phyloP scores from a whole-genome alignment of 2,888 invertebrate species.

The Eurytoma adleriae region DNA sequence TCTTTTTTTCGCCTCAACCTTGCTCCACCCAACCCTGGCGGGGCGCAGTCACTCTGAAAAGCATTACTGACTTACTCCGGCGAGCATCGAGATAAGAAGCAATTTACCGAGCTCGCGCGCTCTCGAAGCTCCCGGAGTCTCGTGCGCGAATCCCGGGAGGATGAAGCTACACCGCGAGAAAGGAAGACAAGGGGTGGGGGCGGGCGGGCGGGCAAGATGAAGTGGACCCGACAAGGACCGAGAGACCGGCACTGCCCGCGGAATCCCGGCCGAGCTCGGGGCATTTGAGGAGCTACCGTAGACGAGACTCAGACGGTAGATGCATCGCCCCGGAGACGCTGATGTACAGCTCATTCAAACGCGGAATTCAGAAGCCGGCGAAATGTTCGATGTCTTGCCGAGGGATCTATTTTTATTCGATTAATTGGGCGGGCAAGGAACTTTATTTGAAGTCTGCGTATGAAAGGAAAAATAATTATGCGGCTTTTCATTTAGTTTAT shows the following conservation, averaged over 20 bases:
- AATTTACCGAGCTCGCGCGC: conserved; percentile 55
- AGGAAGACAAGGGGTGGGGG: not conserved
- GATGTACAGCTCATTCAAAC: no score
- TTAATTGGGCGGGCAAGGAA: no score
- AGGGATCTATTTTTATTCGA: no score
- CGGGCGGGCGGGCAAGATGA: conserved; percentile 4
- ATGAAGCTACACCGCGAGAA: conserved; percentile 35
- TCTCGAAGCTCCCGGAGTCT: conserved; percentile 45
- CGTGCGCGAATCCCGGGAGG: conserved; percentile 49
- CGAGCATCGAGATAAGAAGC: conserved; percentile 57
- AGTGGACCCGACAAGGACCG: conserved; percentile 29
- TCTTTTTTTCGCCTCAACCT: not conserved
- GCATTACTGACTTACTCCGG: conserved; percentile 43
- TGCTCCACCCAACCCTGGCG: not conserved
- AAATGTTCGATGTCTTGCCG: no score
- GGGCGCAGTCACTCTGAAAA: conserved; percentile 28
- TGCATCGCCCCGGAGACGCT: not conserved
- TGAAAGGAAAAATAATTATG: no score
- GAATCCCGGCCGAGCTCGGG: no score
- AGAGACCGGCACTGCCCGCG: not conserved
- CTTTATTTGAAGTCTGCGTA: no score
- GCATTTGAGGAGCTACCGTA: no score
- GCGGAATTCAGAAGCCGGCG: no score
- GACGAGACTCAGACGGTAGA: not conserved
- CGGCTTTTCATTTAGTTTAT: no score